Base-by-base conservation (phyloP, 30 jellyfish, hydroid and myxozoan genomes). In the Pelagia noctiluca region DNA sequence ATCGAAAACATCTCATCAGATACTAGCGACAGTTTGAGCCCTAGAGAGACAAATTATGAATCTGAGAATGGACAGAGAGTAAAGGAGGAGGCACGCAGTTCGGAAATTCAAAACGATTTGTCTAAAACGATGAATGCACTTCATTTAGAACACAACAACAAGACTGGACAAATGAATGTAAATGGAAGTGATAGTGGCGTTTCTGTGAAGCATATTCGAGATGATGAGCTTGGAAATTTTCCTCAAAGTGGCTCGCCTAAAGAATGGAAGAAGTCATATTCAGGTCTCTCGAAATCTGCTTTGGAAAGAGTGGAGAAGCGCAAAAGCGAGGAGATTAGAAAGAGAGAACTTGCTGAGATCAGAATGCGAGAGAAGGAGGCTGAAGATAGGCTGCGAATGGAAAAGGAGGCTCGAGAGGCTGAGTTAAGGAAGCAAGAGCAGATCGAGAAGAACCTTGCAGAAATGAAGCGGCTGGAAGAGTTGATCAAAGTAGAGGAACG, bases 221-320 rank as follows among this genome's bases (percentile, higher is more conserved):
- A 38, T 35, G 24, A n/a, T 31, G 38, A 13, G 0, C 33, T 29
- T 22, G 32, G 25, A 77, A 69, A 22, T 4, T 10, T 16, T 7
- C 30, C 31, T 21, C 71, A 30, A 10, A 19, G 26, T 52, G 26
- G 21, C 2, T 52, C 68, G 16, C 21, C 68, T 52, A 30, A 52
- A 5, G 16, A 33, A 7, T 37, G 50, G 72, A 33, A 66, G 26
- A 86, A 86, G 62, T 50, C 76, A 22, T 84, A 76, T 53, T 75
- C 96, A 0, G 89, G 96, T n/a, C 42, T 86, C 32, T 86, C 96
- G 0, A 65, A 66, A 61, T 86, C 96, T 21, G 96, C 96, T 7
- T 78, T 86, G 4, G 96, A 76, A 76, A 63, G 96, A 80, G 82
- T 76, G 32, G 61, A 86, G 47, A 52, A 64, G 30, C 82, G 83